Conservation (phyloP, 2,888 invertebrate species). For the Drosophila phalerata region DNA sequence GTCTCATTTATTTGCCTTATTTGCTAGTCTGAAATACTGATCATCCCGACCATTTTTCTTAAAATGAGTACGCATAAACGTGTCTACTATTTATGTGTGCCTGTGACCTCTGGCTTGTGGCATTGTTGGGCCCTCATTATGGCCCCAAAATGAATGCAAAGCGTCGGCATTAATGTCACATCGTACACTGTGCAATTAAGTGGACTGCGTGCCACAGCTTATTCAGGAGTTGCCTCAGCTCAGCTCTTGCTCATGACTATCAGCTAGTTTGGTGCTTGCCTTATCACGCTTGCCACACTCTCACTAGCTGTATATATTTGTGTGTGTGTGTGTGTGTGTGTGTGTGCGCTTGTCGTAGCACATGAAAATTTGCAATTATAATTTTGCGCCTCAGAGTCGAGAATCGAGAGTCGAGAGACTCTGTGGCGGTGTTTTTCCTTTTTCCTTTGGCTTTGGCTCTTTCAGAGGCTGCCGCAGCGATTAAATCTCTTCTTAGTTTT, state of each 20-base stretch:
- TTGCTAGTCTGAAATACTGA: neutral
- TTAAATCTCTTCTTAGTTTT: slow-evolving; percentile 57
- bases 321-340: slow-evolving; percentile 12
- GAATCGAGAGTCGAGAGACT: slow-evolving; percentile 51
- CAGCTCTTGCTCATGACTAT: slow-evolving; percentile 48
- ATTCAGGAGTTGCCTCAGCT: slow-evolving; percentile 1
- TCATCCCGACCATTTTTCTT: neutral
- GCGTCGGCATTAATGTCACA: slow-evolving; percentile 78
- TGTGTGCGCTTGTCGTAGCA: slow-evolving; percentile 26
- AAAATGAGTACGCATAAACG: slow-evolving; percentile 30
- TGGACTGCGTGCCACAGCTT: slow-evolving; percentile 58
- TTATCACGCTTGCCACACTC: slow-evolving; percentile 79
- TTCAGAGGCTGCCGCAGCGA: slow-evolving; percentile 57
- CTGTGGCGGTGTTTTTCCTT: slow-evolving; percentile 68
- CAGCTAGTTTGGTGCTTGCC: slow-evolving; percentile 53
- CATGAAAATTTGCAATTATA: slow-evolving; percentile 78
- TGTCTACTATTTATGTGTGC: neutral
- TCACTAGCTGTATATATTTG: slow-evolving; percentile 51
- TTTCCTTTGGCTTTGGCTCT: slow-evolving; percentile 62
- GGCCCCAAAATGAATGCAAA: slow-evolving; percentile 76
- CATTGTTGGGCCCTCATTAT: slow-evolving; percentile 64
- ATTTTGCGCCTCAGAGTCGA: slow-evolving; percentile 70
- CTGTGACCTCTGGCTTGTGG: slow-evolving; percentile 51
- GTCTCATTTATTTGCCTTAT: neutral
- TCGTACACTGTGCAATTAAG: slow-evolving; percentile 51